A percentile compares a stretch with the other conserved stretches of the same genome.
These are phyloP conservation scores for Drosophila bocki DNA, from an alignment of 1,140 invertebrate genomes.

Conservation along the genomic window DNA sequence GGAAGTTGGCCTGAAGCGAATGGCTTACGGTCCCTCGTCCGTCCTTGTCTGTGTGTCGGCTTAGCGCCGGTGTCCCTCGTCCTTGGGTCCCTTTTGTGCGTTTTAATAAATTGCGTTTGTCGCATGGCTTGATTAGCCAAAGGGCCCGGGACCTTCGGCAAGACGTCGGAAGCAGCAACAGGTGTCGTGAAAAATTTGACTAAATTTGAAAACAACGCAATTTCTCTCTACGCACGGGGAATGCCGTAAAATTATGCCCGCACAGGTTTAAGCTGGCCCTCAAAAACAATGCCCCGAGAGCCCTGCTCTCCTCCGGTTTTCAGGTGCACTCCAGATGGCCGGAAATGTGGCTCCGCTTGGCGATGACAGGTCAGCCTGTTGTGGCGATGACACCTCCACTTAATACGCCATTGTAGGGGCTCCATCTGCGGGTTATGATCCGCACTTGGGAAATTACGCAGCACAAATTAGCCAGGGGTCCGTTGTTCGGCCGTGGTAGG, in stretches of 20 bases:
- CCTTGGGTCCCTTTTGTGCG: slow-evolving; percentile 46
- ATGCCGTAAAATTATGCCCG: slow-evolving; percentile 31
- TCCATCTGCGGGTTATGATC: slow-evolving; percentile 48
- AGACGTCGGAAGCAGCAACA: slow-evolving; percentile 52
- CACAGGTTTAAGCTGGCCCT: slow-evolving; percentile 19
- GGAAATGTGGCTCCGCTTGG: slow-evolving; percentile 35
- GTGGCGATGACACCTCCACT: slow-evolving; percentile 71
- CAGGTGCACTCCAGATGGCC: slow-evolving; percentile 18
- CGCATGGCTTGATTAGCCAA: slow-evolving; percentile 58
- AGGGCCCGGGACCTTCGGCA: slow-evolving; percentile 11
- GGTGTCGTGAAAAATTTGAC: slow-evolving; percentile 33
- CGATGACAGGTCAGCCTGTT: slow-evolving; percentile 52
- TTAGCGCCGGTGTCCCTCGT: slow-evolving; percentile 14
- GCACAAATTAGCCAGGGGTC: slow-evolving; percentile 50
- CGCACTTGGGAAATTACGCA: slow-evolving; percentile 61
- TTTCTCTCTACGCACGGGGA: background rate
- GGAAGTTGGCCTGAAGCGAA: slow-evolving; percentile 32
- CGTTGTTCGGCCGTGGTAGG: slow-evolving; percentile 20
- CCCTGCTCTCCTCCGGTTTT: background rate
- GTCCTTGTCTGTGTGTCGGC: slow-evolving; percentile 9
- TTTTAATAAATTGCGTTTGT: slow-evolving; percentile 71
- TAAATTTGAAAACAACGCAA: slow-evolving; percentile 16
- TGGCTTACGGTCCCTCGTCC: slow-evolving; percentile 1
- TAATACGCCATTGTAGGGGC: slow-evolving; percentile 44
- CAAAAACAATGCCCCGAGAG: background rate